phyloP scores from a whole-genome alignment of 2,113 vertebrate species.

The Takifugu bimaculatus region DNA sequence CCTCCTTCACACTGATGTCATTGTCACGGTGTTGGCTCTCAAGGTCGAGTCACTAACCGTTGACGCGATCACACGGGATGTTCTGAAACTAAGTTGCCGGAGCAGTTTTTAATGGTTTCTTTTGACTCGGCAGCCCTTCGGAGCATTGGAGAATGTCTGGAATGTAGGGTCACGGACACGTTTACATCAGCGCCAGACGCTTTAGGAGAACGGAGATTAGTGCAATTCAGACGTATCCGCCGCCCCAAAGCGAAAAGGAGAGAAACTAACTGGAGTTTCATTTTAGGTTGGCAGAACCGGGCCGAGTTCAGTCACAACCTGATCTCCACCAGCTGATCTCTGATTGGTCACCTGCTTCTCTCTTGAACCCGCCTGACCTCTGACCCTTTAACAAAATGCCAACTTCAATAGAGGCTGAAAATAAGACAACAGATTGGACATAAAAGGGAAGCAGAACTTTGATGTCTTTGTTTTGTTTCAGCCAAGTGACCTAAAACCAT shows the following conservation, averaged over 20 bases:
- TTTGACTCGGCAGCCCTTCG: background rate
- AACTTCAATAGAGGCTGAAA: too few relatives aligned
- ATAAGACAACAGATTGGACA: too few relatives aligned
- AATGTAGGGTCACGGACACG: conserved; percentile 18
- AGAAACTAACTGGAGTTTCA: too few relatives aligned
- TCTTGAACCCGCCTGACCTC: too few relatives aligned
- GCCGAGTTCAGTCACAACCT: too few relatives aligned
- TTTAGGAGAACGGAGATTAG: background rate
- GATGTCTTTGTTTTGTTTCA: too few relatives aligned
- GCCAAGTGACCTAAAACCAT: too few relatives aligned
- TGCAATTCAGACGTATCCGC: background rate
- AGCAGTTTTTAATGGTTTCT: conserved; percentile 12
- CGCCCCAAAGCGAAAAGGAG: background rate
- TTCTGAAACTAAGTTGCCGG: background rate
- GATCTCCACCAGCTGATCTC: too few relatives aligned
- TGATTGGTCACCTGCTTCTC: too few relatives aligned
- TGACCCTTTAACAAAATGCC: too few relatives aligned
- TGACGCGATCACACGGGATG: conserved; percentile 37
- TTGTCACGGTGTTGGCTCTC: conserved; percentile 31
- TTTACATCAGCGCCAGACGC: conserved; percentile 4
- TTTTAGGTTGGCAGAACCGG: too few relatives aligned
- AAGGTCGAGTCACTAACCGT: conserved; percentile 23
- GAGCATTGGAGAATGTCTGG: conserved; percentile 37
- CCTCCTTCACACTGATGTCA: conserved; percentile 36
- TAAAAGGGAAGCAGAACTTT: too few relatives aligned